Base-by-base conservation (phyloP, 2,113 vertebrate species). In the Panurus biarmicus region DNA sequence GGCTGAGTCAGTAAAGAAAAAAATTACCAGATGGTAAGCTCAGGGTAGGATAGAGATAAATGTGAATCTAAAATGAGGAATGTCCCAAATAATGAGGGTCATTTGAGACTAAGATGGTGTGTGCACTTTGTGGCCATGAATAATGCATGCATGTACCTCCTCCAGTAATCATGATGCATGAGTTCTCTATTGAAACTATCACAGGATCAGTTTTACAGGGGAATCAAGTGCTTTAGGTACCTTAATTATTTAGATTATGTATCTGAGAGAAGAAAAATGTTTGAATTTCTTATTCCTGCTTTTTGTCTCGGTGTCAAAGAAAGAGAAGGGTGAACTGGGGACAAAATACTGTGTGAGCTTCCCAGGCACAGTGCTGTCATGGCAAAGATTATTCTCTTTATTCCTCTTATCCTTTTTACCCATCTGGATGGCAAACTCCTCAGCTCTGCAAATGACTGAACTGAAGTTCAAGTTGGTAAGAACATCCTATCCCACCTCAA, bases 121-220 rank as follows among this genome's bases (percentile, higher is more conserved):
- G 60, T 91, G 74, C 88, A 85, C 95, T 97, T 87, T 91, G 35
- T 89, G 90, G 66, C 82, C 66, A 87, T 97, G 92, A 98, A 96
- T 95, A 97, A 96, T 95, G 79, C 90, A 94, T 88, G 26, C 51
- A 44, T 70, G 40, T 54, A 92, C 14, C 28, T 93, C 84, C 67
- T 60, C 74, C 74, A 72, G 74, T 94, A 96, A 96, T 92, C 58
- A 44, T 50, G 93, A 95, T 87, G 57, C 77, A 80, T 87, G 92
- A 94, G 74, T 65, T 95, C 94, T 77, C 45, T 31, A 16, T 45
- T 17, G 73, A 94, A 94, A 95, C 95, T 89, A 89, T 33, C 85
- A 42, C 4, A 6, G 80, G 74, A 86, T 89, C 51, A n/a, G 38
- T 91, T 93, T 92, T 95, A 89, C 13, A 28, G 62, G 48, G 45